Conservation (phyloP, 2,113 vertebrate genomes). For the Thinocorus orbignyianus region DNA sequence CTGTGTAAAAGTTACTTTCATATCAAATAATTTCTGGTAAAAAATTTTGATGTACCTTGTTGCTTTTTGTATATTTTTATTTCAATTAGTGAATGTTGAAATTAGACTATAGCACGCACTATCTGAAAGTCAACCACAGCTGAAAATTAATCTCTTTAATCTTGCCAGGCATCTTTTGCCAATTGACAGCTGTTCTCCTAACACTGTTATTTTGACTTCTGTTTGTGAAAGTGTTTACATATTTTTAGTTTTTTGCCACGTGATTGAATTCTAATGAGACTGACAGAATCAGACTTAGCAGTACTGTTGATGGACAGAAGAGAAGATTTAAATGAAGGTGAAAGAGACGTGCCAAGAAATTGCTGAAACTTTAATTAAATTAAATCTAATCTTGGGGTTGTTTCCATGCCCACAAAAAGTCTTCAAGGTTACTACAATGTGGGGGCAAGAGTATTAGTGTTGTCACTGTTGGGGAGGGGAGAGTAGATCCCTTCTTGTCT, state of each 20-base stretch:
- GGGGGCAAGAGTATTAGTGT: neutral
- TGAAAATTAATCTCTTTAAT: neutral
- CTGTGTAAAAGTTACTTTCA: neutral
- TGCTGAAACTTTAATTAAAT: neutral
- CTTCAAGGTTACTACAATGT: neutral
- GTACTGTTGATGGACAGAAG: neutral
- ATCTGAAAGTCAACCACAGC: neutral
- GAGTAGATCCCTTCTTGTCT: neutral
- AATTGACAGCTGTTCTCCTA: neutral
- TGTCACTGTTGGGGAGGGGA: neutral
- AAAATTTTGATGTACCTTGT: neutral
- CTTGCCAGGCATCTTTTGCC: neutral
- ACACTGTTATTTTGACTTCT: neutral
- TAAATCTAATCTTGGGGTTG: neutral
- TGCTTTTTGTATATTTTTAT: neutral
- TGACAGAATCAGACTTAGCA: neutral
- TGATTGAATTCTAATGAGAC: neutral
- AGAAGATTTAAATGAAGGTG: neutral
- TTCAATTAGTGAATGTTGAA: neutral
- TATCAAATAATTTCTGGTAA: neutral
- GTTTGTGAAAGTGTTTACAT: neutral
- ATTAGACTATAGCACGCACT: neutral
- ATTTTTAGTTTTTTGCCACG: neutral
- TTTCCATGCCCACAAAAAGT: neutral
- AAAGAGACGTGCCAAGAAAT: neutral